Percentiles rank a stretch among this genome's conserved stretches.
Conservation (phyloP, 1,140 invertebrate species). For the Pseudomyrmex flavicornis region DNA sequence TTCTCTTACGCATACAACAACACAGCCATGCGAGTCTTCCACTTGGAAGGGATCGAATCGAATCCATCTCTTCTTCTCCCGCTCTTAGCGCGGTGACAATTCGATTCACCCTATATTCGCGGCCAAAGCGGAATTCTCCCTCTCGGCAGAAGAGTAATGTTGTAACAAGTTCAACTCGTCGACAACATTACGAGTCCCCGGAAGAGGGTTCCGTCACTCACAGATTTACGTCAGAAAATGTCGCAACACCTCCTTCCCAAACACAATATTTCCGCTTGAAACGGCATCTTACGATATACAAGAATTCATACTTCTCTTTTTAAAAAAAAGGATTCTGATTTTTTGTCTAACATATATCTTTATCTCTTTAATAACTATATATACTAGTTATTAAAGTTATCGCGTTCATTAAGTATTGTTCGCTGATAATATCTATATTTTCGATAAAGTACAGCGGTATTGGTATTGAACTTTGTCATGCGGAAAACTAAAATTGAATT, state of each 20-base stretch:
- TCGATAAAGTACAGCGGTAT: no score
- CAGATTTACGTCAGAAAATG: slow-evolving; percentile 14
- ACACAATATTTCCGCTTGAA: not conserved
- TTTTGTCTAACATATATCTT: no score
- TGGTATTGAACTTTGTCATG: no score
- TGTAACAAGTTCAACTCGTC: slow-evolving; percentile 63
- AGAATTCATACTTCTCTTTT: not conserved
- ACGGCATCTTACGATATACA: not conserved
- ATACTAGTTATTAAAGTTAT: not conserved
- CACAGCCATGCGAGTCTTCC: slow-evolving; percentile 58
- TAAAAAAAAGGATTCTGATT: not conserved
- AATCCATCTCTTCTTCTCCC: slow-evolving; percentile 52
- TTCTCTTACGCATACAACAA: slow-evolving; percentile 49
- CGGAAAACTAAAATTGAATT: no score
- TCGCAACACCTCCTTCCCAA: not conserved
- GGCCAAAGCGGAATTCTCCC: slow-evolving; percentile 53
- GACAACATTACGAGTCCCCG: slow-evolving; percentile 13
- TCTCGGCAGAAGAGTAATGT: slow-evolving; percentile 63
- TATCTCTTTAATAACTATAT: not conserved
- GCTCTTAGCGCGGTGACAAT: slow-evolving; percentile 64
- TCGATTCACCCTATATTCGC: slow-evolving; percentile 69
- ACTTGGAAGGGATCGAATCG: slow-evolving; percentile 72
- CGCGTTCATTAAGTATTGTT: not conserved
- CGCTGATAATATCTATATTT: no score
- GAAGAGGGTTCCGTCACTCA: slow-evolving; percentile 30